These are phyloP conservation scores for western clawed frog (Xenopus tropicalis) DNA, from an alignment of 2,113 vertebrate species.

Conservation along the genomic window DNA sequence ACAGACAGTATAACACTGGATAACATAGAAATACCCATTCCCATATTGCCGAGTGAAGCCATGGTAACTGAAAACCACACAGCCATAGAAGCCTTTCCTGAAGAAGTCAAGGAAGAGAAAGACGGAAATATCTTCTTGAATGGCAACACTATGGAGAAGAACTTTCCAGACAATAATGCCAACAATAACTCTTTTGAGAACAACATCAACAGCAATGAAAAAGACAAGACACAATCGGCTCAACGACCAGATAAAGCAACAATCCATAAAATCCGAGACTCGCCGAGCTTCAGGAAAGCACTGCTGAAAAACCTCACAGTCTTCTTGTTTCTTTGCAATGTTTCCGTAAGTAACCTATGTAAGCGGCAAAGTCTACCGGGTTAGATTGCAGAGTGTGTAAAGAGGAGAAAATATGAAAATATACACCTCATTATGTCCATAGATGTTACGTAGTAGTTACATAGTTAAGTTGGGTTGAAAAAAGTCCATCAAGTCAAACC, in stretches of 20 bases:
- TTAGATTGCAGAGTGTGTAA: too few relatives aligned
- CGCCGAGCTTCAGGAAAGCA: constrained; percentile 53
- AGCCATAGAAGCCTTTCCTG: constrained; percentile 63
- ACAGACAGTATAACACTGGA: constrained; percentile 32
- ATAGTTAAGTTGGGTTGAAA: too few relatives aligned
- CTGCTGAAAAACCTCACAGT: constrained; percentile 69
- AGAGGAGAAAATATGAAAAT: too few relatives aligned
- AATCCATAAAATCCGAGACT: not conserved
- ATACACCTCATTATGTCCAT: too few relatives aligned
- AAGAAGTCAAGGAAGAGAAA: constrained; percentile 51
- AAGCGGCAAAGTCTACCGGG: too few relatives aligned
- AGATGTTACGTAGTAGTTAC: too few relatives aligned
- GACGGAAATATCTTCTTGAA: constrained; percentile 46
- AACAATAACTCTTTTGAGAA: not conserved
- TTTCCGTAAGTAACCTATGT: constrained; percentile 61
- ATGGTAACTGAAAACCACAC: constrained; percentile 48
- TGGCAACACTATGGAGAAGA: not conserved
- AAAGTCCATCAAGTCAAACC: too few relatives aligned
- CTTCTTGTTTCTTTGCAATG: constrained; percentile 72
- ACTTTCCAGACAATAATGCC: not conserved
- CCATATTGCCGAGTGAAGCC: constrained; percentile 53
- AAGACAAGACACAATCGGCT: not conserved
- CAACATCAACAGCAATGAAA: not conserved
- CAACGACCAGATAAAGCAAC: not conserved
- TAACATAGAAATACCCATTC: constrained; percentile 60